These are phyloP conservation scores for Esperia sulphurella DNA, from an alignment of 2,888 invertebrate species.

Conservation along the genomic window DNA sequence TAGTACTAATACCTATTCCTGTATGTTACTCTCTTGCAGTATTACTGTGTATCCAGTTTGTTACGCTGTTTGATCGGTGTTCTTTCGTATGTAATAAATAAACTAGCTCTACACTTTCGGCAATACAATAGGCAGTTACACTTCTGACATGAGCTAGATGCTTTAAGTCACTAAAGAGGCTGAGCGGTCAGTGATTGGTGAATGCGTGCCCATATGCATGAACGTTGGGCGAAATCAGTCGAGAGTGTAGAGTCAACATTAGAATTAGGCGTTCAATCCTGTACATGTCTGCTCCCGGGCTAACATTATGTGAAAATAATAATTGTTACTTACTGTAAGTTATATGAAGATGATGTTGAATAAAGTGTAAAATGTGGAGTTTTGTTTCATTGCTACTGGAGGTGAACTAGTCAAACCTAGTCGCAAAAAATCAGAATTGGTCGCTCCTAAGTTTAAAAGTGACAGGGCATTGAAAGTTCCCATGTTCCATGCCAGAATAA, in stretches of 20 bases:
- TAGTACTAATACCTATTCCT: slow-evolving; percentile 12
- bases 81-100: slow-evolving; percentile 4
- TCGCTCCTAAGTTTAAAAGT: too few relatives aligned
- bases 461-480: too few relatives aligned
- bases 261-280: slow-evolving; percentile 46
- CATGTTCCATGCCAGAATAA: too few relatives aligned
- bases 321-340: slow-evolving; percentile 71
- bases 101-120: too few relatives aligned
- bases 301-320: slow-evolving; percentile 41
- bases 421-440: too few relatives aligned
- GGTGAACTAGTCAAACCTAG: too few relatives aligned
- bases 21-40: slow-evolving; percentile 19
- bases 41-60: slow-evolving; percentile 26
- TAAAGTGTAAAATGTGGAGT: slow-evolving; percentile 56
- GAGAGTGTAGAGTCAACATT: slow-evolving; percentile 30
- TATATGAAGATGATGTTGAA: slow-evolving; percentile 69
- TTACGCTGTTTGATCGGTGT: slow-evolving; percentile 32
- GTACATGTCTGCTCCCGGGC: slow-evolving; percentile 25
- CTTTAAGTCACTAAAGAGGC: too few relatives aligned
- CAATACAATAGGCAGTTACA: too few relatives aligned
- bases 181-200: too few relatives aligned
- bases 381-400: slow-evolving; percentile 1
- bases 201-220: too few relatives aligned
- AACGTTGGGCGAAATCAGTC: neutral
- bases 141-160: too few relatives aligned